Percentiles rank a stretch among this genome's conserved stretches.
phyloP scores from a whole-genome alignment of 2,797 vertebrate genomes.

The Falco novaeseelandiae region DNA sequence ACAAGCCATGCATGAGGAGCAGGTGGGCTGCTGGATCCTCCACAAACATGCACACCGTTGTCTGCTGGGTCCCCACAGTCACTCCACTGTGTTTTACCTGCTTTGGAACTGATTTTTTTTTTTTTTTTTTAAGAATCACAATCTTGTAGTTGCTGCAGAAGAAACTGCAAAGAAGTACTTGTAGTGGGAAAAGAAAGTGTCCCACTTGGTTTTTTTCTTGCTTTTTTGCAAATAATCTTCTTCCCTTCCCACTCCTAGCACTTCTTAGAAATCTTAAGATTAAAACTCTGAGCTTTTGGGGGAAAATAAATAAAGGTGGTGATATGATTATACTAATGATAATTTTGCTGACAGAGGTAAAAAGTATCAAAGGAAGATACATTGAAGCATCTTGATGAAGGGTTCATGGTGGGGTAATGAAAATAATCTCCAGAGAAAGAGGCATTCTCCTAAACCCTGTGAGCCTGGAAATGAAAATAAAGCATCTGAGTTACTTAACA shows the following conservation, averaged over 20 bases:
- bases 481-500: neutral
- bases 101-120: neutral
- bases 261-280: neutral
- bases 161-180: neutral
- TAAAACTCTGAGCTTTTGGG: neutral
- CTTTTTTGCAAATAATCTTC: neutral
- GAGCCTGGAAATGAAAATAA: conserved; percentile 1
- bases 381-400: neutral
- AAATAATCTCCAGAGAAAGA: neutral
- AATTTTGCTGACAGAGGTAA: conserved; percentile 12
- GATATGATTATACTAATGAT: neutral
- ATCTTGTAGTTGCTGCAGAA: neutral
- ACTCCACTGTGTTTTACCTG: neutral
- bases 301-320: neutral
- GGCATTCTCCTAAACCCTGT: neutral
- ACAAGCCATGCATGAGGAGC: neutral
- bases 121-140: neutral
- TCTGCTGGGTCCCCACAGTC: neutral
- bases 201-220: neutral
- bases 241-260: neutral
- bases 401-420: neutral
- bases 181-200: neutral
- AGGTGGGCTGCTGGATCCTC: neutral
- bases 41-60: neutral
- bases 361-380: neutral